A percentile compares a stretch with the other conserved stretches of the same genome.
These are phyloP conservation scores for Parapsyche elsis DNA, from an alignment of 1,140 invertebrate species.

Conservation along the genomic window DNA sequence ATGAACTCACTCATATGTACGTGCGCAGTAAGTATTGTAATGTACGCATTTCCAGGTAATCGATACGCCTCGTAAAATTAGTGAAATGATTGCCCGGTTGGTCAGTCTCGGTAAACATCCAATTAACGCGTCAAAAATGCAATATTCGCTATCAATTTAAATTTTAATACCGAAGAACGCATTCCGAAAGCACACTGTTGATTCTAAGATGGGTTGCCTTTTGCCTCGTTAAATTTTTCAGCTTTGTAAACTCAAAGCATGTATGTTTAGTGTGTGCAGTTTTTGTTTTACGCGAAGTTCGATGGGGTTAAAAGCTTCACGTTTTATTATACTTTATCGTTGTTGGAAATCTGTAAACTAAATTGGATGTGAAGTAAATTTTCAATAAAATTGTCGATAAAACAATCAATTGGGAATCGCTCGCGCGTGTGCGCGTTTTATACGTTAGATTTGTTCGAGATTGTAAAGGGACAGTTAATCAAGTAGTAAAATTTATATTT, in stretches of 20 bases:
- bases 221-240: no score
- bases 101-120: slow-evolving; percentile 49
- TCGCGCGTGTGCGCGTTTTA: no score
- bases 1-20: background rate
- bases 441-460: background rate
- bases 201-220: no score
- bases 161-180: slow-evolving; percentile 42
- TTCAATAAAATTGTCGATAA: slow-evolving; percentile 14
- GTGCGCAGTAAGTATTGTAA: background rate
- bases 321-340: background rate
- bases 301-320: no score
- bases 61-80: slow-evolving; percentile 45
- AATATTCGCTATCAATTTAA: slow-evolving; percentile 50
- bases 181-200: background rate
- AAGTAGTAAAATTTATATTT: background rate
- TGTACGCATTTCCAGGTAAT: slow-evolving; percentile 36
- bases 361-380: slow-evolving; percentile 11
- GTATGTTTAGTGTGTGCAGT: no score
- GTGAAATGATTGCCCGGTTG: slow-evolving; percentile 35
- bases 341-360: background rate
- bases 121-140: slow-evolving; percentile 50
- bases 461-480: background rate
- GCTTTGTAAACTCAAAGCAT: no score
- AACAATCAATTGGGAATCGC: background rate
- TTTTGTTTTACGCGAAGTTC: no score